Percentiles rank a stretch among this genome's conserved stretches.
Evolutionary conservation across 2,797 vertebrate genomes (phyloP).

Genomic region (Onychomys torridus): DNA sequence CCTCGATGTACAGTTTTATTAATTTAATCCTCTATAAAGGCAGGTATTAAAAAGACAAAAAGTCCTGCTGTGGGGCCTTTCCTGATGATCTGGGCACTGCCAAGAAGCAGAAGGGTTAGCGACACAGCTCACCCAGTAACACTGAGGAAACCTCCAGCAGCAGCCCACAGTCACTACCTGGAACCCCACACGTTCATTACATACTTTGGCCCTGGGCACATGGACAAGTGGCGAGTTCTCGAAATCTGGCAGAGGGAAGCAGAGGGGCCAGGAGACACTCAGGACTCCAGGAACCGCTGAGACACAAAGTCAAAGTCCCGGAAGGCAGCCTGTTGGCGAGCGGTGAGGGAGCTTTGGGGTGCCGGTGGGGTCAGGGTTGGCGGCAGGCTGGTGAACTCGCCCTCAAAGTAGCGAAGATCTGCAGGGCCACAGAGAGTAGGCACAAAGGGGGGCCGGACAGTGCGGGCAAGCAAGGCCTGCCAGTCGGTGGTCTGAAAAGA

Average conservation of each 20-base stretch:
- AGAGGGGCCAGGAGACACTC: constrained; percentile 5
- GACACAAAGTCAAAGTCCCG: constrained; percentile 95
- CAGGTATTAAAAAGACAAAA: constrained; percentile 70
- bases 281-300: constrained; percentile 80
- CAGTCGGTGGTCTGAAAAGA: constrained; percentile 91
- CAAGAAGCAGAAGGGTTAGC: background rate
- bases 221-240: background rate
- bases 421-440: constrained; percentile 89
- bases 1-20: constrained; percentile 43
- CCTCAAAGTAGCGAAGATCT: constrained; percentile 95
- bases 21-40: constrained; percentile 76
- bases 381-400: constrained; percentile 94
- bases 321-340: constrained; percentile 92
- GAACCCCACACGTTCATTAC: background rate
- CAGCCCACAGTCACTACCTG: background rate
- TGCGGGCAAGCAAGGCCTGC: constrained; percentile 92
- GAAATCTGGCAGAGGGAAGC: accelerated
- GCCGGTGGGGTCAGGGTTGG: constrained; percentile 93
- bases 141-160: background rate
- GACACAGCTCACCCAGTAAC: background rate
- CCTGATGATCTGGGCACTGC: background rate
- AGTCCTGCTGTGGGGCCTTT: background rate
- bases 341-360: constrained; percentile 86
- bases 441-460: constrained; percentile 92
- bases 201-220: background rate